These are phyloP conservation scores for Acropternis orthonyx DNA, from an alignment of 2,797 vertebrate species.

Conservation along the genomic window DNA sequence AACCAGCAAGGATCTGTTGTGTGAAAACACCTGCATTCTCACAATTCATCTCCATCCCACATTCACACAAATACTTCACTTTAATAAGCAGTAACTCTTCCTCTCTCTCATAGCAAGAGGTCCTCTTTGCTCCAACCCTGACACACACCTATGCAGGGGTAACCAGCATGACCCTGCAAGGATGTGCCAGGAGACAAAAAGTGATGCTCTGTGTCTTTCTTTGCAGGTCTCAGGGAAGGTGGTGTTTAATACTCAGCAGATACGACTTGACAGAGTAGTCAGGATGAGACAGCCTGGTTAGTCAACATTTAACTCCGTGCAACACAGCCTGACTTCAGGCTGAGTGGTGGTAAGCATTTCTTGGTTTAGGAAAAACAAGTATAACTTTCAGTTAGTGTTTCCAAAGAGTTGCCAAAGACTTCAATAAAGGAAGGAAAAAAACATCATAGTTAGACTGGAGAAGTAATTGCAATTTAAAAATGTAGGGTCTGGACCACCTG, in stretches of 20 bases:
- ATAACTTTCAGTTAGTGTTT: rapidly evolving
- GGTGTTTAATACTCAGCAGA: background rate
- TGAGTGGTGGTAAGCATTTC: background rate
- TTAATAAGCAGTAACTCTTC: background rate
- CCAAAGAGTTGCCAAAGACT: background rate
- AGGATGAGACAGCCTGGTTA: background rate
- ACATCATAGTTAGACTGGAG: background rate
- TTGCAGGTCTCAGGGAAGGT: background rate
- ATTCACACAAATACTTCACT: background rate
- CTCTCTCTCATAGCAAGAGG: background rate
- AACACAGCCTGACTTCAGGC: background rate
- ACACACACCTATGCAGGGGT: rapidly evolving
- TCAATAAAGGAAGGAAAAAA: background rate
- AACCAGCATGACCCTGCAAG: background rate
- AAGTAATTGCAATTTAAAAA: background rate
- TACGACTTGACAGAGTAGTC: background rate
- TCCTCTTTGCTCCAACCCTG: background rate
- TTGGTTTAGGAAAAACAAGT: background rate
- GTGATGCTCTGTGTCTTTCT: background rate
- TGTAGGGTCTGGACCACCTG: background rate
- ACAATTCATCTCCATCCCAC: background rate
- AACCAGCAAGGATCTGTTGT: background rate
- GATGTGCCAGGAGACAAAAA: background rate
- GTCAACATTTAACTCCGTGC: background rate
- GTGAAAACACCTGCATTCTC: background rate